Evolutionary conservation across 2,888 invertebrate species (phyloP).

Genomic region (Lepidochrysops patricia): DNA sequence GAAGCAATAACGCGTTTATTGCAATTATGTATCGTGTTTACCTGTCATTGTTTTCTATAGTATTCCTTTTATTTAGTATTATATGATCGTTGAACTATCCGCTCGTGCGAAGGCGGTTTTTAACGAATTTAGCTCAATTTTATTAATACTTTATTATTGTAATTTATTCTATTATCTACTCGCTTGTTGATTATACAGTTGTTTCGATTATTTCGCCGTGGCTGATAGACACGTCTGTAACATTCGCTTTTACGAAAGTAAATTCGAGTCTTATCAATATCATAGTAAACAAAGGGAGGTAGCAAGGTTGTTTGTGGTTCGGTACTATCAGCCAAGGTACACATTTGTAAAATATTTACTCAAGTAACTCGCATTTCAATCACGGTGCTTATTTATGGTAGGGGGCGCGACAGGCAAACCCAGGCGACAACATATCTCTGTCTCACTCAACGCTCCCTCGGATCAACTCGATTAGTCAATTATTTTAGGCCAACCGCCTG

Average conservation of each 20-base stretch:
- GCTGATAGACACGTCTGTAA: slow-evolving; percentile 9
- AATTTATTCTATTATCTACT: slow-evolving; percentile 48
- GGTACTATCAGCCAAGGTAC: slow-evolving; percentile 8
- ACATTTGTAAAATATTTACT: slow-evolving; percentile 32
- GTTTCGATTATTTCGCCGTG: slow-evolving; percentile 21
- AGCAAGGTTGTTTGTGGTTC: neutral
- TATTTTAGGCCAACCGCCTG: slow-evolving; percentile 24
- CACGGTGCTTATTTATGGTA: slow-evolving; percentile 48
- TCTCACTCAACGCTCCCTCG: slow-evolving; percentile 9
- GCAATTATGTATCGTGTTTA: slow-evolving; percentile 14
- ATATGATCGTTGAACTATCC: slow-evolving; percentile 12
- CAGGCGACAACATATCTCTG: slow-evolving; percentile 9
- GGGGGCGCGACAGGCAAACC: slow-evolving; percentile 24
- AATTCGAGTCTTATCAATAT: neutral
- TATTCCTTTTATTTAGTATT: slow-evolving; percentile 18
- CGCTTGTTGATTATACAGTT: slow-evolving; percentile 47
- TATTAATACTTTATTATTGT: slow-evolving; percentile 56
- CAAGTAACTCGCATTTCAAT: slow-evolving; percentile 52
- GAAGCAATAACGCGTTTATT: slow-evolving; percentile 36
- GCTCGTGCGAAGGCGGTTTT: slow-evolving; percentile 32
- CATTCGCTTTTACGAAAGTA: neutral
- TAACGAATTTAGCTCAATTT: slow-evolving; percentile 67
- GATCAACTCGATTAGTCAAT: slow-evolving; percentile 26
- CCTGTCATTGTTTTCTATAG: slow-evolving; percentile 14
- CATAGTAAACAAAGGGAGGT: neutral